Conservation (phyloP, 2,888 invertebrate species). For the Adelognathus sp. region DNA sequence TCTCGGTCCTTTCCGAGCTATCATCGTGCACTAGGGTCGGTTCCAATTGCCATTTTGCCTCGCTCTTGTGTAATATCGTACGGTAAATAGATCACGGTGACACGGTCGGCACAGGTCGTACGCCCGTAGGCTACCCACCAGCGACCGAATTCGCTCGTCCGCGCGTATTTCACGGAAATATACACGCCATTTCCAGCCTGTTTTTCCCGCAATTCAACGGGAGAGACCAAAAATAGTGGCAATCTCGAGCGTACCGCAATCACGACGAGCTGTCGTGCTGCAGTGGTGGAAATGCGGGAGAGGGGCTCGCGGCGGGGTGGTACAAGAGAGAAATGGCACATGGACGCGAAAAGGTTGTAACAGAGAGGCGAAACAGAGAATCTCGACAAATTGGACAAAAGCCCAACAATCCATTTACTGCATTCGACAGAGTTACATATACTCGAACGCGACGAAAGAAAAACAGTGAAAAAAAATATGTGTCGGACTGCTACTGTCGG, state of each 20-base stretch:
- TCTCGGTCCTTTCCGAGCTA: neutral
- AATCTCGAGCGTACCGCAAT: slow-evolving; percentile 57
- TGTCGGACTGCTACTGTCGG: neutral
- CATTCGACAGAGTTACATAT: slow-evolving; percentile 42
- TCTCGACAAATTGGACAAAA: slow-evolving; percentile 45
- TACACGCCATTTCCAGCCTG: slow-evolving; percentile 54
- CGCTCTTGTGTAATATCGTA: slow-evolving; percentile 38
- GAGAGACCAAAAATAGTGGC: slow-evolving; percentile 56
- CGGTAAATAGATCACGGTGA: slow-evolving; percentile 44
- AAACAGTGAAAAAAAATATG: neutral
- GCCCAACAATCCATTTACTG: slow-evolving; percentile 47
- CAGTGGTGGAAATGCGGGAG: slow-evolving; percentile 38
- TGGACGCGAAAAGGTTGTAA: slow-evolving; percentile 6
- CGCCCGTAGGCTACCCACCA: slow-evolving; percentile 10
- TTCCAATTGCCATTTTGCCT: neutral
- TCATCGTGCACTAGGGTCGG: slow-evolving; percentile 9
- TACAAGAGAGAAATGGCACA: neutral
- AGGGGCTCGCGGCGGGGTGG: slow-evolving; percentile 6
- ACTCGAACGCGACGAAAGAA: neutral
- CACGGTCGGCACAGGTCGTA: slow-evolving; percentile 22
- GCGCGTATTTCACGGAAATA: slow-evolving; percentile 56
- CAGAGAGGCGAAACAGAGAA: slow-evolving; percentile 17
- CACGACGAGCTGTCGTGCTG: slow-evolving; percentile 56
- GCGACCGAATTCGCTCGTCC: slow-evolving; percentile 23
- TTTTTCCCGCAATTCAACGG: slow-evolving; percentile 46